Conservation (phyloP, 2,888 invertebrate genomes). For the Chrysotoxum bicinctum region DNA sequence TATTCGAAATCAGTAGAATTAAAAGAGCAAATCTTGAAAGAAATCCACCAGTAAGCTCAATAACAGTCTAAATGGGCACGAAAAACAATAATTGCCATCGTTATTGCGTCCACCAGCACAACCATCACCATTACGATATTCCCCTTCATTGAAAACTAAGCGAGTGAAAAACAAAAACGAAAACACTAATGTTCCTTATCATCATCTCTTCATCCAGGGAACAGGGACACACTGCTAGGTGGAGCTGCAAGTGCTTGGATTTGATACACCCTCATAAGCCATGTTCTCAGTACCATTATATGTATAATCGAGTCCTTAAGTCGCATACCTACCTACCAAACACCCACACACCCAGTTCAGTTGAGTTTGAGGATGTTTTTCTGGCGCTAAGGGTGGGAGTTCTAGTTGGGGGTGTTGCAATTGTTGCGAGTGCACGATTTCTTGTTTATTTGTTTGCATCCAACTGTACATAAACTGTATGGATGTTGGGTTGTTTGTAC, state of each 20-base stretch:
- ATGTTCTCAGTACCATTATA: not conserved
- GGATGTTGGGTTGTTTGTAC: constrained; percentile 46
- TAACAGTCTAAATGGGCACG: constrained; percentile 14
- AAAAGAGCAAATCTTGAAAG: constrained; percentile 14
- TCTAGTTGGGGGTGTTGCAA: constrained; percentile 16
- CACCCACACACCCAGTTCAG: no score
- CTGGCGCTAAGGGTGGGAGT: not conserved
- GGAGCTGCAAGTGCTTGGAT: constrained; percentile 23
- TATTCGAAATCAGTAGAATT: not conserved
- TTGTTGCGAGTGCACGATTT: constrained; percentile 48
- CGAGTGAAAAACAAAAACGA: constrained; percentile 12
- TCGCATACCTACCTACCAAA: not conserved
- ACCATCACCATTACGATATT: constrained; percentile 5
- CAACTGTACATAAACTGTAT: constrained; percentile 33
- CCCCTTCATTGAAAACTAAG: constrained; percentile 29
- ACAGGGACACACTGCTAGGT: not conserved
- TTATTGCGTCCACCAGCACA: constrained; percentile 1
- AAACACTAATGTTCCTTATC: constrained; percentile 20
- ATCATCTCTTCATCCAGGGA: constrained; percentile 24
- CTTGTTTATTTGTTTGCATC: constrained; percentile 43
- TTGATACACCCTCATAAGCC: constrained; percentile 28
- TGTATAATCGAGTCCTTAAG: constrained; percentile 32
- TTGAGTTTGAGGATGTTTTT: not conserved
- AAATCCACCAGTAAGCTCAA: constrained; percentile 30
- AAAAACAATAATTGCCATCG: constrained; percentile 27